A percentile compares a stretch with the other conserved stretches of the same genome.
Conservation (phyloP, 1,140 invertebrate species). For the Papilio machaon region DNA sequence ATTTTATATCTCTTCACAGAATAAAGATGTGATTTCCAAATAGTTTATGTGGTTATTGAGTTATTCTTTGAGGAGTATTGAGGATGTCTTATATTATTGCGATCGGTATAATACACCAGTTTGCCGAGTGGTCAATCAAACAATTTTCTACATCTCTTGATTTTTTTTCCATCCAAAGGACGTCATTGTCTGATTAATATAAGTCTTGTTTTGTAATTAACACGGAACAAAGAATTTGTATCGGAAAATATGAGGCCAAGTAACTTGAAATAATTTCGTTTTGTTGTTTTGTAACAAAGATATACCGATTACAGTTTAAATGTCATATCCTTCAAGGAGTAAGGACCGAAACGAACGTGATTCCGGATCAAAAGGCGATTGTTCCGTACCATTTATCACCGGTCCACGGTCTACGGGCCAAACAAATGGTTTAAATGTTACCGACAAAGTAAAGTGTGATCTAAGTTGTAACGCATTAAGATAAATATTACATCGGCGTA, state of each 20-base stretch:
- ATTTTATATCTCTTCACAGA: not conserved
- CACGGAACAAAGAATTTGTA: not conserved
- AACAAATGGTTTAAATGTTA: slow-evolving; percentile 44
- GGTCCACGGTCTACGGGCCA: slow-evolving; percentile 47
- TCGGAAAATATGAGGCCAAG: not conserved
- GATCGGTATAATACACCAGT: too few species aligned
- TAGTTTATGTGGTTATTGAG: not conserved
- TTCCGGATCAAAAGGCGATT: slow-evolving; percentile 58
- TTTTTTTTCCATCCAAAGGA: not conserved
- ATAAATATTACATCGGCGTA: slow-evolving; percentile 41
- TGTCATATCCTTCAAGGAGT: slow-evolving; percentile 49
- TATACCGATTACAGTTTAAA: slow-evolving; percentile 17
- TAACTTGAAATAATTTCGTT: not conserved
- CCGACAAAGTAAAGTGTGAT: slow-evolving; percentile 22
- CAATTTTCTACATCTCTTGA: not conserved
- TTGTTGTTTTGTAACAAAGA: slow-evolving; percentile 13
- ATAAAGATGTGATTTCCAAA: not conserved
- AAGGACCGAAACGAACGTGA: slow-evolving; percentile 54
- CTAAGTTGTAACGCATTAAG: slow-evolving; percentile 37
- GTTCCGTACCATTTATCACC: slow-evolving; percentile 57
- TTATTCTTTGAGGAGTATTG: not conserved
- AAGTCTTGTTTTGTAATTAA: not conserved
- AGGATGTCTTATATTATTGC: too few species aligned
- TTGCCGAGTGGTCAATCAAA: too few species aligned
- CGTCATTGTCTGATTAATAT: not conserved